Evolutionary conservation across 2,113 vertebrate species (phyloP), one percentile per base, ranked within the genome.

Genomic region (Craseonycteris thonglongyai): DNA sequence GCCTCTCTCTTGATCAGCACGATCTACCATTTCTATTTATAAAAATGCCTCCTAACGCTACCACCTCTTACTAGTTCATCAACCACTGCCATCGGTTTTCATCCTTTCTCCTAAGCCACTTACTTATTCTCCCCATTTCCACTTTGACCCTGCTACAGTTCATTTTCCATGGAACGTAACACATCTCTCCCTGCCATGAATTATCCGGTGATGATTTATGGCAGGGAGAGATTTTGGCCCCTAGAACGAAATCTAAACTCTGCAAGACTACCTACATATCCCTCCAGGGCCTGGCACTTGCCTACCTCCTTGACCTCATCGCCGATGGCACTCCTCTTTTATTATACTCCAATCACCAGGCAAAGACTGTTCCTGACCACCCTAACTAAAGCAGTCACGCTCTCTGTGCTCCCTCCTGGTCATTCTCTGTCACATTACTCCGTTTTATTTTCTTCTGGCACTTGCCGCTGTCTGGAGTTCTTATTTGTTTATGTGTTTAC

Each of bases 1-100:
- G 35, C 18, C n/a, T 30, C 24, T 18, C n/a, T 59, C 24, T 22
- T 33, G n/a, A 51, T 63, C 33, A 87, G 33, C 22, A 45, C 13
- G 7, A 35, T 21, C 49, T 47, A 21, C 22, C 45, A 26, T 8
- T 42, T 74, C 74, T 40, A 16, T 38, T 74, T 74, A 51, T 22
- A 84, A 45, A 75, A 72, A 21, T 1, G 7, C 47, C 86, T 76
- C 69, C 33, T 19, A 12, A 66, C 18, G n/a, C 66, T 8, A 7
- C 47, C 8, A 22, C 14, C 45, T 91, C 42, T 59, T n/a, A 33
- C 7, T 2, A 1, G 11, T 13, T 40, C 40, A 19, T 2, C 66
- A 9, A 28, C 15, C 18, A 5, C 38, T 1, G 3, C 33, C 11
- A 21, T 45, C 65, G 9, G 1, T 0, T 1, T 6, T 35, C 30